Evolutionary conservation across 2,797 vertebrate species (phyloP).

Genomic region (Periparus ater): DNA sequence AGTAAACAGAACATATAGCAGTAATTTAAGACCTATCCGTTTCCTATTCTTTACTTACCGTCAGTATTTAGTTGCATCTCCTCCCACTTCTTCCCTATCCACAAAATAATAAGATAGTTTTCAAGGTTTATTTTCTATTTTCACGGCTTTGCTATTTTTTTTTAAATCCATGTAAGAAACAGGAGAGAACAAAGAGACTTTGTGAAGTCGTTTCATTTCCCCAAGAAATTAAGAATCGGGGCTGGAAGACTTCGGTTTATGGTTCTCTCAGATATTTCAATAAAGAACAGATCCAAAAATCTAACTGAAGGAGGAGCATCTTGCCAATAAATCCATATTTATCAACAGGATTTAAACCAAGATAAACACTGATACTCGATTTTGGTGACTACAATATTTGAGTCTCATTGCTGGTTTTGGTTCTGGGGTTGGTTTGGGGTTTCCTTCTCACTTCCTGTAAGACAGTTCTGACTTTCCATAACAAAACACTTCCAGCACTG

Average conservation of each 20-base stretch:
- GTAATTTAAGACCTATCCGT: background rate
- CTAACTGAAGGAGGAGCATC: background rate
- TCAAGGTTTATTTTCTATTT: background rate
- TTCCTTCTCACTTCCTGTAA: background rate
- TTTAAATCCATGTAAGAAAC: background rate
- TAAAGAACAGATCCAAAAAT: background rate
- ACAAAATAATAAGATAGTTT: background rate
- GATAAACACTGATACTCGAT: background rate
- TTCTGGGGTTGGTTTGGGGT: background rate
- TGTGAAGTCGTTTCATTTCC: background rate
- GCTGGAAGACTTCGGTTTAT: background rate
- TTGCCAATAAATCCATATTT: background rate
- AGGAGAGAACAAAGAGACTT: background rate
- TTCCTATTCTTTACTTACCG: background rate
- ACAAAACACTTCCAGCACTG: accelerated
- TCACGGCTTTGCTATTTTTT: background rate
- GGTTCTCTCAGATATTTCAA: background rate
- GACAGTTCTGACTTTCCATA: background rate
- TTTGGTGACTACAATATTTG: background rate
- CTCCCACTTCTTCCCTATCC: background rate
- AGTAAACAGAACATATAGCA: background rate
- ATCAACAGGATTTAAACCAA: background rate
- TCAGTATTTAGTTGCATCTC: background rate
- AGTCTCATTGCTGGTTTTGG: background rate
- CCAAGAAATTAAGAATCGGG: background rate